Conservation (phyloP, 1,140 invertebrate species). For the Drosophila ohnishii region DNA sequence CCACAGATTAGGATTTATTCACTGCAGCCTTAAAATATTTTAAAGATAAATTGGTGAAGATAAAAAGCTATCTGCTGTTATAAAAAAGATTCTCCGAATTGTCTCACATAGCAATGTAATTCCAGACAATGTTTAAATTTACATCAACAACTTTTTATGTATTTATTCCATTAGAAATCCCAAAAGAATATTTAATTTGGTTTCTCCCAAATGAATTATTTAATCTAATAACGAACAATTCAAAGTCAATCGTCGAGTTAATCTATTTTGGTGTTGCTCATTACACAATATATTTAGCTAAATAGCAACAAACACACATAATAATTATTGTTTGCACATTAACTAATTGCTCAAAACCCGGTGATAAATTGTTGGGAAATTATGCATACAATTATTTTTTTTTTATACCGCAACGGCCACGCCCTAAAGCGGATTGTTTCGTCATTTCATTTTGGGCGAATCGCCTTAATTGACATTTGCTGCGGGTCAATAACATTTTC, state of each 20-base stretch:
- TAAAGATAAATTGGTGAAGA: neutral
- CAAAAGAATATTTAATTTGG: neutral
- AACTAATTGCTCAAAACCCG: constrained; percentile 16
- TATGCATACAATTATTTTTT: constrained; percentile 22
- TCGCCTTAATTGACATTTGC: constrained; percentile 53
- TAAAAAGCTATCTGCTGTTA: neutral
- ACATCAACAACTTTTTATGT: neutral
- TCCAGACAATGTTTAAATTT: neutral
- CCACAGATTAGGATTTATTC: neutral
- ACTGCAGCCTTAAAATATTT: neutral
- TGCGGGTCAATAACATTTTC: constrained; percentile 65
- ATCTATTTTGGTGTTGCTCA: constrained; percentile 1
- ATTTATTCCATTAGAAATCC: neutral
- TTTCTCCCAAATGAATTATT: constrained; percentile 9
- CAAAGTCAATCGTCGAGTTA: constrained; percentile 7
- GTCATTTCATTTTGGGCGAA: constrained; percentile 53
- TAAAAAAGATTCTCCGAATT: neutral
- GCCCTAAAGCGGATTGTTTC: constrained; percentile 30
- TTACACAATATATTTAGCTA: constrained; percentile 17
- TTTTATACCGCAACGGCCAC: constrained; percentile 2
- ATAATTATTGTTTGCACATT: constrained; percentile 20
- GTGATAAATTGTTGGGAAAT: constrained; percentile 14
- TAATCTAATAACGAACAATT: neutral
- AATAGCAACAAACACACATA: neutral
- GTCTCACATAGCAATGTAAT: neutral